Base-by-base conservation (phyloP, 1,140 invertebrate species). In the Nautilus pompilius region DNA sequence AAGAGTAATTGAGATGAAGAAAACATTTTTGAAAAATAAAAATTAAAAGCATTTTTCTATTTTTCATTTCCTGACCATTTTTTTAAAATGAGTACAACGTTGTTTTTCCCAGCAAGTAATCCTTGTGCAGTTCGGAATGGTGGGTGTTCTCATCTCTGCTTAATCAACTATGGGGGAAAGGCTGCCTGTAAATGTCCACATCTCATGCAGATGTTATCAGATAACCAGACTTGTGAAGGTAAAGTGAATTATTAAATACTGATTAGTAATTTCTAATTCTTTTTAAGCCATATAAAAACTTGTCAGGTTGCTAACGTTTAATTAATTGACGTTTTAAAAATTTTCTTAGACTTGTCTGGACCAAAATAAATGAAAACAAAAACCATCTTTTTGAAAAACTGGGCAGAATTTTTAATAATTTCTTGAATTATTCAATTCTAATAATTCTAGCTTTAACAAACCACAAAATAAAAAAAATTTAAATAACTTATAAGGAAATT, bases 111-210 rank as follows among this genome's bases (percentile, higher is more conserved):
- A 80, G 82, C 77, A 13, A 63, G 61, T 3, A 88, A 87, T 75
- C 86, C 87, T 0, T 89, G 88, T 79, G 78, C 68, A 29, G 68
- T 69, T 3, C 84, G 87, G 57, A 88, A 88, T 78, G 87, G 87
- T 6, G 83, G 83, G 36, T 90, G 89, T 72, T 88, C 87, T 20
- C 87, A 89, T 76, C 75, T 90, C 1, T 90, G 89, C 75, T 75
- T 89, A 45, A 71, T 89, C 28, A 87, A 86, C 69, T 83, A 86
- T 13, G 87, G 89, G 71, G 76, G 82, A 1, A 87, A 85, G 0
- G 86, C 82, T 46, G 85, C 85, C 58, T 93, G 91, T 80, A 86
- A 87, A 63, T 93, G 91, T 81, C 91, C 91, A 0, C 90, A 93
- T 82, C 85, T 91, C 0, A 91, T 90, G 87, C 86, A 86, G 51